Percentiles rank a stretch among this genome's conserved stretches.
Conservation (phyloP, 2,888 invertebrate species). For the Latrodectus elegans region DNA sequence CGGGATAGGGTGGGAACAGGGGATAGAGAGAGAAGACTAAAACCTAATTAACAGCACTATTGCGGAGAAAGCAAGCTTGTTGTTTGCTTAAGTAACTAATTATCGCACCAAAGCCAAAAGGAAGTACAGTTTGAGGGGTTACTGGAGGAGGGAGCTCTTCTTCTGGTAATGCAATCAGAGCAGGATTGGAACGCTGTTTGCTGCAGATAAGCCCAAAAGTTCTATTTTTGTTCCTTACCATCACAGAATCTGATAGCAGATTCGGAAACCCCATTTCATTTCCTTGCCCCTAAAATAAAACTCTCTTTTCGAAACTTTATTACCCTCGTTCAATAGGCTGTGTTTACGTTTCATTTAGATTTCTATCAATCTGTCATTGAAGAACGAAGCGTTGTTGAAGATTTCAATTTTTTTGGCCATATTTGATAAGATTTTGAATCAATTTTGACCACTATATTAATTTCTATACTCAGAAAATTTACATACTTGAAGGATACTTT, state of each 20-base stretch:
- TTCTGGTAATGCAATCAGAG: slow-evolving; percentile 60
- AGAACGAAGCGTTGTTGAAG: neutral
- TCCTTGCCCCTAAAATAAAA: neutral
- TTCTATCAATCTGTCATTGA: neutral
- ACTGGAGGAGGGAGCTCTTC: slow-evolving; percentile 1
- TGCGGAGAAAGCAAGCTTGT: slow-evolving; percentile 67
- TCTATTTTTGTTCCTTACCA: slow-evolving; percentile 49
- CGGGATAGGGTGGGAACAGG: neutral
- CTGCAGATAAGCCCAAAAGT: slow-evolving; percentile 58
- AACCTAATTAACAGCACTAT: slow-evolving; percentile 66
- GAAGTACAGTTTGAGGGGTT: slow-evolving; percentile 39
- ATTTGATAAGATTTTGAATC: no score
- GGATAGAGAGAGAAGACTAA: slow-evolving; percentile 10
- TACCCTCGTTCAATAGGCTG: neutral
- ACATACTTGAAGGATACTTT: no score
- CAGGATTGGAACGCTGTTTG: slow-evolving; percentile 63
- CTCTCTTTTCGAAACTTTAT: slow-evolving; percentile 1
- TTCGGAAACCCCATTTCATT: slow-evolving; percentile 31
- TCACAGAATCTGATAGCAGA: slow-evolving; percentile 39
- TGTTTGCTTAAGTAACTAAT: slow-evolving; percentile 68
- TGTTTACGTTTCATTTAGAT: slow-evolving; percentile 5
- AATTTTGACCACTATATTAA: no score
- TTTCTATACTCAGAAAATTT: no score
- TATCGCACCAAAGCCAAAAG: slow-evolving; percentile 59
- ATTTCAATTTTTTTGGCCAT: no score